Evolutionary conservation across 2,888 invertebrate species (phyloP), one percentile per base, ranked within the genome.

Genomic region (Lasioglossum calceatum): DNA sequence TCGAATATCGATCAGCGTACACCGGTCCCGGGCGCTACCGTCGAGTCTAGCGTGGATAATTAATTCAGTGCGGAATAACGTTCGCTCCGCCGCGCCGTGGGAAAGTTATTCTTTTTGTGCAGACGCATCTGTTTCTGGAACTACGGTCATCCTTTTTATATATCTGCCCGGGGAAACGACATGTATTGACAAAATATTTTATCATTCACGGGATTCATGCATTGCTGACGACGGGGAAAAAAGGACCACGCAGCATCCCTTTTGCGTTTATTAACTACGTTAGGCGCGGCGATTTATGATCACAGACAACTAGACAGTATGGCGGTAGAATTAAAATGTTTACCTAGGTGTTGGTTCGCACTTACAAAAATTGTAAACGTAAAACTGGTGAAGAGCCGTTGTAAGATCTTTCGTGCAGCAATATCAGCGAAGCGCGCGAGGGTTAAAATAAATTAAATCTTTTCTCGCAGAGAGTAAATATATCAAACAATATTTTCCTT

Each of bases 1-100:
- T 87, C 86, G 86, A 86, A 87, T 87, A 87, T 87, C 86, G 87
- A 87, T 87, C 86, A 81, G 84, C 79, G 79, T 70, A 79, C 83
- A 81, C 76, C 77, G 74, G 79, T 80, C 39, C 58, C 61, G 36
- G 27, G 42, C 64, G 72, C 75, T 54, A 72, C 64, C 78, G 82
- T 82, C 79, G 81, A 79, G 54, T 74, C 82, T 74, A 73, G 54
- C 76, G 58, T 58, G 71, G 86, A 82, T 86, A 86, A 87, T 87
- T 87, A 86, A 87, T 87, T 85, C 82, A 79, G 71, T 64, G 44
- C 70, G 72, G 85, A 67, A 61, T 82, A 72, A 82, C 79, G 70
- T 84, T 74, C 70, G 67, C 84, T 61, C 80, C 54, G 10, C 61
- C 23, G 75, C 54, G 10, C 61, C 23, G 75, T 42, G 75, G 7